Evolutionary conservation across 2,113 vertebrate species (phyloP).

Genomic region (Microcebus jonahi): DNA sequence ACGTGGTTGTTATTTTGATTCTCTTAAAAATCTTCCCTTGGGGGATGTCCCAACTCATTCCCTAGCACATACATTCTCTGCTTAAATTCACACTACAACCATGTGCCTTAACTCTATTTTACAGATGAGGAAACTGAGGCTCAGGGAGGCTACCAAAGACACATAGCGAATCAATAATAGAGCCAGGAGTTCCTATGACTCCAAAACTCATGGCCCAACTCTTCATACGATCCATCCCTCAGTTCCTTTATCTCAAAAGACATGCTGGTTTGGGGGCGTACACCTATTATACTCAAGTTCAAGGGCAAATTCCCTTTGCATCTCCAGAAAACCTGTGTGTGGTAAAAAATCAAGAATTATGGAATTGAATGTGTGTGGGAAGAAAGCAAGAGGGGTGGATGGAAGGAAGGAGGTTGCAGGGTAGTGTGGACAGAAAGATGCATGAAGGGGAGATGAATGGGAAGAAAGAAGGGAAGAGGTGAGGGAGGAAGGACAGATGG

Average conservation of each 20-base stretch:
- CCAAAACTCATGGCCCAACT: neutral
- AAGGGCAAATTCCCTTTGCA: neutral
- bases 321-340: neutral
- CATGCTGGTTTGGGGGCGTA: neutral
- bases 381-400: neutral
- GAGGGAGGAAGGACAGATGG: neutral
- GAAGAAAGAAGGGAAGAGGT: no score
- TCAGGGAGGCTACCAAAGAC: neutral
- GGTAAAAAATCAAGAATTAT: neutral
- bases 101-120: neutral
- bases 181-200: neutral
- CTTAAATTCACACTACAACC: neutral
- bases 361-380: neutral
- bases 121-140: neutral
- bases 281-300: neutral
- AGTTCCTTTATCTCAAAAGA: neutral
- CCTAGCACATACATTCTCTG: neutral
- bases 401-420: neutral
- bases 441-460: no score
- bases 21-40: neutral
- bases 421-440: no score
- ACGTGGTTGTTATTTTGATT: neutral
- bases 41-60: no score
- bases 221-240: neutral
- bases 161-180: neutral